phyloP scores from a whole-genome alignment of 1,140 invertebrate species.

The Bactericera cockerelli region DNA sequence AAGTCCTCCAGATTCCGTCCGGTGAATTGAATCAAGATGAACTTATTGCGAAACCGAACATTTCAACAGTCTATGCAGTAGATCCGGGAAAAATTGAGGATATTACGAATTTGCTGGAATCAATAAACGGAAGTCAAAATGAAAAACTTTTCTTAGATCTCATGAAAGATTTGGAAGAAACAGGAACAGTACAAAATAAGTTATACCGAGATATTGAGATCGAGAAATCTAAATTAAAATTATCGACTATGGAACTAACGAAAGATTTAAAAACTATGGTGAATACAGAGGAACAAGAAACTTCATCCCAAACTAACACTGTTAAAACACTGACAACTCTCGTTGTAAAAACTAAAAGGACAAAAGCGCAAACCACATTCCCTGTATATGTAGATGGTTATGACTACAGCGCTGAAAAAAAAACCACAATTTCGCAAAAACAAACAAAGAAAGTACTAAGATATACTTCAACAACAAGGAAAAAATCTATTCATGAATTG shows the following conservation, averaged over 20 bases:
- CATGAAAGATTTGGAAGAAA: conserved; percentile 7
- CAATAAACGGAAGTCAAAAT: not conserved
- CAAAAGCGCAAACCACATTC: too few relatives aligned
- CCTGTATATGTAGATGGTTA: too few relatives aligned
- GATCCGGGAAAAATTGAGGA: not conserved
- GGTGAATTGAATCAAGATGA: not conserved
- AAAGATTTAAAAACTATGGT: too few relatives aligned
- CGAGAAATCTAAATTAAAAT: not conserved
- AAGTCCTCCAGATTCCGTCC: not conserved
- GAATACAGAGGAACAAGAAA: too few relatives aligned
- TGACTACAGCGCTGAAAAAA: not conserved
- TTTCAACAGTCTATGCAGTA: not conserved
- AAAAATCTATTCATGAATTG: not conserved
- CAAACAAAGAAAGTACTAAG: not conserved
- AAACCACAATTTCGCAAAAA: not conserved
- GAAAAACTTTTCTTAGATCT: not conserved
- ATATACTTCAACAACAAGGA: not conserved
- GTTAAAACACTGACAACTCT: too few relatives aligned
- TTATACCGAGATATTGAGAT: not conserved
- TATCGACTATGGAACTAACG: too few relatives aligned
- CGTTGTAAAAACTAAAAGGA: not conserved
- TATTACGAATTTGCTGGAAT: not conserved
- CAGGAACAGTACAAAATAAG: not conserved
- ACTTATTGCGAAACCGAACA: not conserved
- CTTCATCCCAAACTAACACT: too few relatives aligned